Evolutionary conservation across 2,888 invertebrate species (phyloP).

Genomic region (Neelides folsomi): DNA sequence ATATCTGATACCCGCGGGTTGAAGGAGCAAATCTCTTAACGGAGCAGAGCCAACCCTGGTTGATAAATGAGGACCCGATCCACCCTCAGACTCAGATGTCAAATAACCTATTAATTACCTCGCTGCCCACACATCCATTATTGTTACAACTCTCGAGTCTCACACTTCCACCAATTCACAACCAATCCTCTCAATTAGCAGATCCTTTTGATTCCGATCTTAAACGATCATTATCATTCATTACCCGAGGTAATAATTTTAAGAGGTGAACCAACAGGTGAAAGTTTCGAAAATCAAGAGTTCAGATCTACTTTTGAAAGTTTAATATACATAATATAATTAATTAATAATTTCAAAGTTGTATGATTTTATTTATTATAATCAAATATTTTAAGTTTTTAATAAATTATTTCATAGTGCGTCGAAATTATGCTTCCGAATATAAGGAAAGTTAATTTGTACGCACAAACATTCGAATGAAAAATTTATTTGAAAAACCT

Average conservation of each 20-base stretch:
- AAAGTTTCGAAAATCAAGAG: background rate
- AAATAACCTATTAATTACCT: conserved; percentile 21
- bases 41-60: background rate
- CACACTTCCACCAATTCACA: background rate
- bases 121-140: conserved; percentile 18
- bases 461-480: too few relatives aligned
- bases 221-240: background rate
- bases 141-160: background rate
- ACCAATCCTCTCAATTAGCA: background rate
- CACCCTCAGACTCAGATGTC: conserved; percentile 17
- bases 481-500: too few relatives aligned
- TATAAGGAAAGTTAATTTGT: too few relatives aligned
- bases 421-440: too few relatives aligned
- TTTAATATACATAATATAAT: too few relatives aligned
- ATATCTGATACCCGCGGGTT: too few relatives aligned
- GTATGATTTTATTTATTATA: too few relatives aligned
- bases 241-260: conserved; percentile 1
- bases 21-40: too few relatives aligned
- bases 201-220: background rate
- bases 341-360: too few relatives aligned
- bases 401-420: too few relatives aligned
- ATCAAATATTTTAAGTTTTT: too few relatives aligned
- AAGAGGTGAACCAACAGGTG: conserved; percentile 7
- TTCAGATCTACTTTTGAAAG: too few relatives aligned
- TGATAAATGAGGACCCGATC: conserved; percentile 17